Conservation (phyloP, 1,140 invertebrate genomes). For the Laodelphax striatellus region DNA sequence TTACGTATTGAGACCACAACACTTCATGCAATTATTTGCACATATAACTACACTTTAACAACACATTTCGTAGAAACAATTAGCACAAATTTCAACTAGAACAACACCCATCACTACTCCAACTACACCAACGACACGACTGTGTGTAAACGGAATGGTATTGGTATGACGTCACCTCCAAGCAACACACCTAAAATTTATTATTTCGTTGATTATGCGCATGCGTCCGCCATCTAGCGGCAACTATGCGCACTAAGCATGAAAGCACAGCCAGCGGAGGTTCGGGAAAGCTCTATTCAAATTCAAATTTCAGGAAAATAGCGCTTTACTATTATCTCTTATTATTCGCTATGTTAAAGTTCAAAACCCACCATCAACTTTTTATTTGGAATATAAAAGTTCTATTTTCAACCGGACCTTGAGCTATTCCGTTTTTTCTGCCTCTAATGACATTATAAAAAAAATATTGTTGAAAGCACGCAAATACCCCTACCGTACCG, state of each 20-base stretch:
- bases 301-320: too few species aligned
- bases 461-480: too few species aligned
- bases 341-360: too few species aligned
- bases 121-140: conserved; percentile 5
- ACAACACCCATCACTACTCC: conserved; percentile 8
- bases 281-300: too few species aligned
- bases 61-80: neutral
- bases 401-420: too few species aligned
- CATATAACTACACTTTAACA: conserved; percentile 1
- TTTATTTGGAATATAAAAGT: too few species aligned
- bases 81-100: conserved; percentile 1
- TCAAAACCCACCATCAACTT: too few species aligned
- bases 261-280: too few species aligned
- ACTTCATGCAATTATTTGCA: conserved; percentile 17
- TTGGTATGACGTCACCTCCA: conserved; percentile 2
- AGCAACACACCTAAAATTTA: conserved; percentile 7
- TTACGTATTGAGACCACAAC: conserved; percentile 8
- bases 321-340: too few species aligned
- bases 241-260: neutral
- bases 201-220: neutral
- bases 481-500: too few species aligned
- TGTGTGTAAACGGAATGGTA: neutral
- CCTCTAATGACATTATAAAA: too few species aligned
- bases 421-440: too few species aligned
- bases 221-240: neutral